Evolutionary conservation across 2,113 vertebrate genomes (phyloP), one percentile per base, ranked within the genome.

Genomic region (Paralichthys olivaceus): DNA sequence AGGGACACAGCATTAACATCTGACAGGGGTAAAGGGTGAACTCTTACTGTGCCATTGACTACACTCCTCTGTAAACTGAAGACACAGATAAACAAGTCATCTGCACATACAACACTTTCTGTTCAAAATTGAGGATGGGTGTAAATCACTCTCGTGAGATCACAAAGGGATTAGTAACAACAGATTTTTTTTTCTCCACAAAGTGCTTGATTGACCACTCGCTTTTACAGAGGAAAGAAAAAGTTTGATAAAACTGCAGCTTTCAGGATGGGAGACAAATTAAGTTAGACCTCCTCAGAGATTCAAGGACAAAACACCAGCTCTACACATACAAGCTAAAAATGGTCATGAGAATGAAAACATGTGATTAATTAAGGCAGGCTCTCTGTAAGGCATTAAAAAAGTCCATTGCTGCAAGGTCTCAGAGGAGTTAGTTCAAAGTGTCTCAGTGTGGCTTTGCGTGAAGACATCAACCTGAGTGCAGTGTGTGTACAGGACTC

Each of bases 161-260:
- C 78, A 83, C 80, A 74, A 61, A 81, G 61, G 57, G 63, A 81
- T 78, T 77, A 87, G 89, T 91, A 87, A 84, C 59, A 82, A 91
- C 72, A 78, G 71, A 84, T 89, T 53, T 20, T 51, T 22, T 47
- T 47, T 47, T 77, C 65, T 79, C 32, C 78, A 91, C 87, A 94
- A 93, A 94, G 91, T 93, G 93, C 94, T 94, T 92, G 90, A 94
- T 90, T 92, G 91, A 93, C 91, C 92, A 84, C 91, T 92, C 83
- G 86, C 90, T 90, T 90, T 75, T n/a, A 77, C 88, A 89, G 84
- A 75, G 89, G n/a, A 88, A 64, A 89, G 13, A 66, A 66, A 72
- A 56, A n/a, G 22, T 70, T 66, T 54, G 72, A 83, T 86, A 86
- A 90, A 90, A 92, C 75, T 72, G 89, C 81, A 88, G 79, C 87